Evolutionary conservation across 1,140 invertebrate species (phyloP), one percentile per base, ranked within the genome.

Genomic region (Eueides isabella): DNA sequence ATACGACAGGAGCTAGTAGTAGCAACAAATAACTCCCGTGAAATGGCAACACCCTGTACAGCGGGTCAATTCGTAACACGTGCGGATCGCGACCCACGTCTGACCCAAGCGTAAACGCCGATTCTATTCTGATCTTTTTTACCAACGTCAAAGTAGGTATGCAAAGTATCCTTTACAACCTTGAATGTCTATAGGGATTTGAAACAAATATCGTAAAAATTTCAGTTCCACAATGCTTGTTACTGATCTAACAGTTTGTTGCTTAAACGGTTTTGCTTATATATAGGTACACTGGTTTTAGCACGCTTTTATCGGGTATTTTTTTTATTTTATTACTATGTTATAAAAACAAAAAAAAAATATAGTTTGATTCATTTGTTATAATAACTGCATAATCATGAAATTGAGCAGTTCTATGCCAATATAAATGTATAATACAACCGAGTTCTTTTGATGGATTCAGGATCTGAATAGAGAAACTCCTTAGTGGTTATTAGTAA

Each of bases 1-100:
- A 55, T 55, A 55, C 41, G 16, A 44, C n/a, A 55, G 16, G 12
- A 55, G 48, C 48, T 26, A 1, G 48, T 55, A 55, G 48, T 55
- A 55, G 48, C 26, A 55, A 26, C 48, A 55, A 55, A 41, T 35
- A 68, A 68, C 41, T 68, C 55, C 19, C 11, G 11, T 1, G n/a
- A 61, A 67, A 33, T 29, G 35, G 65, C 65, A 16, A 67, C 65
- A 67, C 35, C 29, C 41, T 41, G 64, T 66, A 66, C 38, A 55
- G 29, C 28, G 41, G 41, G 29, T 68, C 48, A 55, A 68, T 68
- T 68, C 66, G 66, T 29, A 19, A 55, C 66, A 68, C 66, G 66
- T 68, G 66, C 38, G 26, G 66, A 26, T 61, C 48, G 66, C 23
- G 66, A 68, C 33, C 66, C 29, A 31, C n/a, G 26, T 30, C 5